Conservation (phyloP, 37 sponge, comb jelly and placozoan species). For the Spongia lamella region DNA sequence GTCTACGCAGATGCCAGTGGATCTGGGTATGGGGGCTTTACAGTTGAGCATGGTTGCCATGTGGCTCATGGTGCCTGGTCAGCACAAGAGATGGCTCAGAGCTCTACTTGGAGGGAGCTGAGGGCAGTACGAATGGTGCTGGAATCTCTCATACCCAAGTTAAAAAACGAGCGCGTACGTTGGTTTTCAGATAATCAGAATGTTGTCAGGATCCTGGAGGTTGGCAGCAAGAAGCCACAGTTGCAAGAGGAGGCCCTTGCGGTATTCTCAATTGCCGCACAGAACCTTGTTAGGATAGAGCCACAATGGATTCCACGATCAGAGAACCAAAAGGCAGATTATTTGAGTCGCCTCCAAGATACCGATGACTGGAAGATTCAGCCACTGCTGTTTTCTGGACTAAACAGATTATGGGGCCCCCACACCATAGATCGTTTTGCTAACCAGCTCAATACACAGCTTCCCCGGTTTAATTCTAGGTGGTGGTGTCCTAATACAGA, state of each 20-base stretch:
- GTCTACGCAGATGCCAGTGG: slow-evolving; percentile 41
- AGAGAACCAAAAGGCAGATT: slow-evolving; percentile 33
- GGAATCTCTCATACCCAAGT: not conserved
- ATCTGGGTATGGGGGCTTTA: slow-evolving; percentile 35
- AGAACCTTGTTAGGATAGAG: slow-evolving; percentile 3
- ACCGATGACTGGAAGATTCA: slow-evolving; percentile 34
- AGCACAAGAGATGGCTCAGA: not conserved
- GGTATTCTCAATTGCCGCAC: slow-evolving; percentile 4
- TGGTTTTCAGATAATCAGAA: slow-evolving; percentile 32
- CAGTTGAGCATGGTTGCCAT: not conserved
- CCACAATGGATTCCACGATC: slow-evolving; percentile 38
- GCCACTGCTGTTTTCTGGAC: slow-evolving; percentile 1
- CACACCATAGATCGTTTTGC: slow-evolving; percentile 34
- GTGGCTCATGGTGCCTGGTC: slow-evolving; percentile 26
- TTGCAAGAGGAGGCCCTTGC: slow-evolving; percentile 14
- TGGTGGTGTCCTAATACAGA: slow-evolving; percentile 13
- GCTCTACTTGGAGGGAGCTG: slow-evolving; percentile 41
- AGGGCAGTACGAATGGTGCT: slow-evolving; percentile 14
- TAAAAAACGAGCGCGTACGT: not conserved
- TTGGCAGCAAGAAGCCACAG: slow-evolving; percentile 12
- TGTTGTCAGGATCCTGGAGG: slow-evolving; percentile 27
- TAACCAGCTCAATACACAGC: slow-evolving; percentile 2
- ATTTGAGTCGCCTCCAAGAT: slow-evolving; percentile 13
- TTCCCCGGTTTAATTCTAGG: slow-evolving; percentile 8
- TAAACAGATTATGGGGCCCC: slow-evolving; percentile 31